These are phyloP conservation scores for Ceratina japonica DNA, from an alignment of 1,140 invertebrate species.

Conservation along the genomic window DNA sequence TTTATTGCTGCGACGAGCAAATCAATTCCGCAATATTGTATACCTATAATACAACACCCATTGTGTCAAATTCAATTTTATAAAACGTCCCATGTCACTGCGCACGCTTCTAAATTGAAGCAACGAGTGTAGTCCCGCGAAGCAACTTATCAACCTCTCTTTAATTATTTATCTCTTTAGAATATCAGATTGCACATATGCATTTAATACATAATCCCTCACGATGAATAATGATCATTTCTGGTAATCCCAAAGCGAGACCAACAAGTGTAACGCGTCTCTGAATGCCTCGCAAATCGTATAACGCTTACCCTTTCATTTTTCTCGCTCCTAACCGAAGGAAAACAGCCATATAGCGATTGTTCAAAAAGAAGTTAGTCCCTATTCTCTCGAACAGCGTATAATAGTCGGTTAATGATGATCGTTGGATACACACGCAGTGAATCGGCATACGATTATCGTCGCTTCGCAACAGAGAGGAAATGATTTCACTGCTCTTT, in stretches of 20 bases:
- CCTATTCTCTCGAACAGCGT: slow-evolving; percentile 45
- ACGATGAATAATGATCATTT: slow-evolving; percentile 56
- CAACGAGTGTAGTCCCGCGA: slow-evolving; percentile 29
- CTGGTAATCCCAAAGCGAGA: slow-evolving; percentile 55
- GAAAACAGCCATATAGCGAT: slow-evolving; percentile 38
- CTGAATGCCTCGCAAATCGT: slow-evolving; percentile 42
- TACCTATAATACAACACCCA: not conserved
- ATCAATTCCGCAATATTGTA: slow-evolving; percentile 1
- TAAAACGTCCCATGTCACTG: not conserved
- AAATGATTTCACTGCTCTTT: slow-evolving; percentile 23
- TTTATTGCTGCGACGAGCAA: not conserved
- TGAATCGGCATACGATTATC: slow-evolving; percentile 60
- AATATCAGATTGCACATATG: too few relatives aligned
- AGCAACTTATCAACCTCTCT: slow-evolving; percentile 11
- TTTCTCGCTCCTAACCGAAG: not conserved
- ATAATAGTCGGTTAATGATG: slow-evolving; percentile 66
- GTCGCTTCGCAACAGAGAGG: slow-evolving; percentile 17
- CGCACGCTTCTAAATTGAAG: not conserved
- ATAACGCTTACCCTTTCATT: too few relatives aligned
- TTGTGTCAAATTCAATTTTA: not conserved
- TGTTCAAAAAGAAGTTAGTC: slow-evolving; percentile 28
- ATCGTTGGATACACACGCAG: slow-evolving; percentile 58
- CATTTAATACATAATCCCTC: slow-evolving; percentile 36
- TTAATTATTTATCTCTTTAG: too few relatives aligned
- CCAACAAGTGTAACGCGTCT: slow-evolving; percentile 62